Conservation (phyloP, 1,140 invertebrate species). For the Drosophila seguyi region DNA sequence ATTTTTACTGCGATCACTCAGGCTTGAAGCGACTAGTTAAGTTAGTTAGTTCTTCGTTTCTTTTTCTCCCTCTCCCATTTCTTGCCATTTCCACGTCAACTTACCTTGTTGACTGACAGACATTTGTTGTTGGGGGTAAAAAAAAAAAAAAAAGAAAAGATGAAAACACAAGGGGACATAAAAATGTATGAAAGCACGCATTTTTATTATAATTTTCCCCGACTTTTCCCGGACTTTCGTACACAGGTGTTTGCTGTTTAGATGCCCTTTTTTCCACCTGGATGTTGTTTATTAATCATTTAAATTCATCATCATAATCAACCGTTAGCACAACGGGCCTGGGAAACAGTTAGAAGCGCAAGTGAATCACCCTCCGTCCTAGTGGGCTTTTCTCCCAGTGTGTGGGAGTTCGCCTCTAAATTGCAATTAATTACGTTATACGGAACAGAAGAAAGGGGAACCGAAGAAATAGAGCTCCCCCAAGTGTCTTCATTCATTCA, state of each 20-base stretch:
- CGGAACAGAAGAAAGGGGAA: slow-evolving; percentile 26
- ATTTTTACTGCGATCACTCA: slow-evolving; percentile 74
- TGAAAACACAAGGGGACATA: slow-evolving; percentile 51
- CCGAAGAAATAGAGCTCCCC: slow-evolving; percentile 29
- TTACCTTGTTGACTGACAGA: slow-evolving; percentile 71
- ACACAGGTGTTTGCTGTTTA: slow-evolving; percentile 70
- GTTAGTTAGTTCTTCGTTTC: slow-evolving; percentile 31
- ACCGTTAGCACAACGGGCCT: slow-evolving; percentile 79
- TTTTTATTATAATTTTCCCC: slow-evolving; percentile 59
- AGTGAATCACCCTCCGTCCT: slow-evolving; percentile 63
- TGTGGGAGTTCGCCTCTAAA: slow-evolving; percentile 65
- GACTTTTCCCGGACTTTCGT: slow-evolving; percentile 36
- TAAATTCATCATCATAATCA: slow-evolving; percentile 83
- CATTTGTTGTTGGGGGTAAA: slow-evolving; percentile 57
- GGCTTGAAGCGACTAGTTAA: slow-evolving; percentile 66
- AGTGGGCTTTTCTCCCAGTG: slow-evolving; percentile 22
- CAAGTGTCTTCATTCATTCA: slow-evolving; percentile 50
- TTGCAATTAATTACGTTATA: slow-evolving; percentile 81
- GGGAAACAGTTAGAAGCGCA: slow-evolving; percentile 78
- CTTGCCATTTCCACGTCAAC: slow-evolving; percentile 74
- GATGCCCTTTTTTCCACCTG: slow-evolving; percentile 14
- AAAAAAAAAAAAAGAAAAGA: slow-evolving; percentile 27
- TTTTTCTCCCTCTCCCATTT: slow-evolving; percentile 29
- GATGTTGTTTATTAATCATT: slow-evolving; percentile 82
- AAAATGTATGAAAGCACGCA: slow-evolving; percentile 68